These are phyloP conservation scores for Caenorhabditis elegans DNA, from an alignment of 1,140 invertebrate genomes.

Conservation along the genomic window WBcel235 BX284603.4:8794001-8794500, in stretches of 20 bases:
- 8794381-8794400: too few species aligned
- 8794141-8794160: too few species aligned
- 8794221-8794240: slow-evolving; percentile 6
- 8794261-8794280: not conserved
- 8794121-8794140: too few species aligned
- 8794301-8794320: not conserved
- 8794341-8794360: not conserved
- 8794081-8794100: not conserved
- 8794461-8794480: too few species aligned
- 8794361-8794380: too few species aligned
- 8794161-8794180: too few species aligned
- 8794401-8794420: too few species aligned
- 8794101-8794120: not conserved
- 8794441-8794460: too few species aligned
- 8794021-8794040: not conserved
- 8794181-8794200: too few species aligned
- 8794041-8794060: not conserved
- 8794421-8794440: too few species aligned
- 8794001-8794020: not conserved
- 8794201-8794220: too few species aligned
- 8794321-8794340: not conserved
- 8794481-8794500: too few species aligned
- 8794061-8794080: not conserved
- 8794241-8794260: not conserved
- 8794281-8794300: not conserved